These are phyloP conservation scores for Mythimna impura DNA, from an alignment of 2,888 invertebrate genomes.

Conservation along the genomic window DNA sequence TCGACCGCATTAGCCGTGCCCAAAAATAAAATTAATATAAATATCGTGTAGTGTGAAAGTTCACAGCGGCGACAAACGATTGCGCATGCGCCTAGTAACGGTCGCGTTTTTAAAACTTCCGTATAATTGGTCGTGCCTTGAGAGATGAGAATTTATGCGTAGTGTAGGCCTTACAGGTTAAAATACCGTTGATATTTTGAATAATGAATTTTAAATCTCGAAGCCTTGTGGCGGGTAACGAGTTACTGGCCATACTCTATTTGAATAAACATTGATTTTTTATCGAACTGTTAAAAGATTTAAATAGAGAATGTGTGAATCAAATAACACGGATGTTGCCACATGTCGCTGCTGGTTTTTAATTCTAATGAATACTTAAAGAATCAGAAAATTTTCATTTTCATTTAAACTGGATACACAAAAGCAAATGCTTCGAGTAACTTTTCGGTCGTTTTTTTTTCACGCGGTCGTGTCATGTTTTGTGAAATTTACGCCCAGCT, in stretches of 20 bases:
- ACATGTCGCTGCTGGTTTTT: slow-evolving; percentile 30
- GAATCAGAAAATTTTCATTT: slow-evolving; percentile 46
- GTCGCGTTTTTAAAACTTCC: slow-evolving; percentile 77
- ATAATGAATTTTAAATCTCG: slow-evolving; percentile 72
- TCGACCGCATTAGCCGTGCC: slow-evolving; percentile 80
- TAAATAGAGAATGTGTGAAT: slow-evolving; percentile 62
- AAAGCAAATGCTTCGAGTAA: slow-evolving; percentile 75
- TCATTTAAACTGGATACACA: slow-evolving; percentile 64
- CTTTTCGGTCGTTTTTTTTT: slow-evolving; percentile 78
- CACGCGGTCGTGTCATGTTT: slow-evolving; percentile 86
- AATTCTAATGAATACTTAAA: slow-evolving; percentile 23
- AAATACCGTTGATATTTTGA: slow-evolving; percentile 70
- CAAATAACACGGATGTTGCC: slow-evolving; percentile 37
- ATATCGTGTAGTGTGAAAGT: slow-evolving; percentile 84
- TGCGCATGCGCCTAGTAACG: slow-evolving; percentile 75
- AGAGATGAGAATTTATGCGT: slow-evolving; percentile 76
- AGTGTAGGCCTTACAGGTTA: slow-evolving; percentile 68
- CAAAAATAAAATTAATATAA: slow-evolving; percentile 88
- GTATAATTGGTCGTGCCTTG: slow-evolving; percentile 76
- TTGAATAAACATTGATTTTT: slow-evolving; percentile 59
- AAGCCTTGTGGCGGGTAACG: slow-evolving; percentile 47
- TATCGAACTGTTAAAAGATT: slow-evolving; percentile 48
- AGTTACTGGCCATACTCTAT: slow-evolving; percentile 48
- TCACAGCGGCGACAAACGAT: slow-evolving; percentile 83
- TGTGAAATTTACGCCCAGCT: slow-evolving; percentile 89